These are phyloP conservation scores for Lepisosteus oculatus DNA, from an alignment of 2,113 vertebrate genomes.

Conservation along the genomic window DNA sequence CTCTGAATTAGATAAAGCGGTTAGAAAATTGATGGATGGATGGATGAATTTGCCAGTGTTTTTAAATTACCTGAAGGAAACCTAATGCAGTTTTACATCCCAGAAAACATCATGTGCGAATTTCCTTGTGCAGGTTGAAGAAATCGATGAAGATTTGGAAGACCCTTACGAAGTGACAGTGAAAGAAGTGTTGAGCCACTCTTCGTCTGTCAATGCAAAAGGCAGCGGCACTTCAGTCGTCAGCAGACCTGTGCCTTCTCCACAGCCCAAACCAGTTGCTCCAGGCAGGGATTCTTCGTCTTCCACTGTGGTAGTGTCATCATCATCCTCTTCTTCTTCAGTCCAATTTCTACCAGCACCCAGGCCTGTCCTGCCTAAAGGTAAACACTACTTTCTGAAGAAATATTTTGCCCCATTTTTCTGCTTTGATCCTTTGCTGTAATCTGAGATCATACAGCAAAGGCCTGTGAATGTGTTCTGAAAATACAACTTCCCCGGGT, in stretches of 20 bases:
- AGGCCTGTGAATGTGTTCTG: no score
- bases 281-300: conserved; percentile 38
- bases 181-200: conserved; percentile 18
- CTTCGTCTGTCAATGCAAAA: conserved; percentile 28
- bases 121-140: conserved; percentile 38
- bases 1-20: no score
- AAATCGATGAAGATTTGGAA: conserved; percentile 54
- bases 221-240: conserved; percentile 38
- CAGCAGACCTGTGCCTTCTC: conserved; percentile 36
- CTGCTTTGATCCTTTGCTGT: no score
- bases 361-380: conserved; percentile 37
- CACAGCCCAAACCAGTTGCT: conserved; percentile 3
- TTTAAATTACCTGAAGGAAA: not conserved
- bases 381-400: conserved; percentile 39
- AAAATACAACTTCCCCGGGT: no score
- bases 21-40: no score
- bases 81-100: not conserved
- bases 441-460: no score
- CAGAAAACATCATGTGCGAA: not conserved
- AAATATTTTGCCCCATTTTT: not conserved
- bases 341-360: conserved; percentile 28
- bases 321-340: conserved; percentile 39
- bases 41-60: no score
- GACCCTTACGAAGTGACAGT: conserved; percentile 38
- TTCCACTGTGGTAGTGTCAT: conserved; percentile 22